phyloP scores from a whole-genome alignment of 2,888 invertebrate species.

The Coleophora flavipennella region DNA sequence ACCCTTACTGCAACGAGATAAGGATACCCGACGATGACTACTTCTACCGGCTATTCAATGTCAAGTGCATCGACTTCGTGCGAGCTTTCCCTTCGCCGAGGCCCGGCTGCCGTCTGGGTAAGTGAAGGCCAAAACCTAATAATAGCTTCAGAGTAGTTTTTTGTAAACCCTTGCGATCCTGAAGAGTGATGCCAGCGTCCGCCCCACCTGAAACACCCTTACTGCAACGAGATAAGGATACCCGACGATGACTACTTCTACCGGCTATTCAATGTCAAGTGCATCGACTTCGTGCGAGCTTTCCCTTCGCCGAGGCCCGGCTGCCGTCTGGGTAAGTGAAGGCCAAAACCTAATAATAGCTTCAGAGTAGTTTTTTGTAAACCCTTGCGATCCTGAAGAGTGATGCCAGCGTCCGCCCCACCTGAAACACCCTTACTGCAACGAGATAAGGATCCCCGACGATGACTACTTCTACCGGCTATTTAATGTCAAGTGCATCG shows the following conservation, averaged over 20 bases:
- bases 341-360: too few species aligned
- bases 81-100: constrained; percentile 89
- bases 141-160: too few species aligned
- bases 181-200: constrained; percentile 92
- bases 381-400: constrained; percentile 92
- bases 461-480: constrained; percentile 93
- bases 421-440: constrained; percentile 90
- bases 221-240: constrained; percentile 90
- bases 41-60: constrained; percentile 88
- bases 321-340: constrained; percentile 82
- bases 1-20: constrained; percentile 94
- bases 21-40: constrained; percentile 91
- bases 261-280: constrained; percentile 85
- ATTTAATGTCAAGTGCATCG: constrained; percentile 88
- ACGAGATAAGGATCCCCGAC: constrained; percentile 89
- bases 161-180: constrained; percentile 92
- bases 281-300: constrained; percentile 91
- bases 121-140: constrained; percentile 19
- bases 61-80: constrained; percentile 92
- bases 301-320: constrained; percentile 91
- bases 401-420: constrained; percentile 88
- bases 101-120: constrained; percentile 89
- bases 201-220: constrained; percentile 87
- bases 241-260: constrained; percentile 95
- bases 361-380: too few species aligned